Percentiles rank a stretch among this genome's conserved stretches.
phyloP scores from a whole-genome alignment of 2,888 invertebrate genomes.

The Suillia variegata region DNA sequence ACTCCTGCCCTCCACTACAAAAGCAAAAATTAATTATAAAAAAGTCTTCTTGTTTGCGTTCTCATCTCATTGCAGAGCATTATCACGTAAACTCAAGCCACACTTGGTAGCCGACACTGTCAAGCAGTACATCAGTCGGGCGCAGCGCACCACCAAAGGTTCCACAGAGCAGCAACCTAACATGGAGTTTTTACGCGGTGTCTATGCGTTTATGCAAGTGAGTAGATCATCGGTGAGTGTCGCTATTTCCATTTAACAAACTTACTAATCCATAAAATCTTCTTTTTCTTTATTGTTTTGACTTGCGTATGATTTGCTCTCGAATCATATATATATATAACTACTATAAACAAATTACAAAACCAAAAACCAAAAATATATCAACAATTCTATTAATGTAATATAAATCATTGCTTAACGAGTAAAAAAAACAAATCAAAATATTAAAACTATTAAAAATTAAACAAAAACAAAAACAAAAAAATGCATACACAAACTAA shows the following conservation, averaged over 20 bases:
- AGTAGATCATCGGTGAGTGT: slow-evolving; percentile 64
- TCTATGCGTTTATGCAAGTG: slow-evolving; percentile 64
- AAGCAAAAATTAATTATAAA: no score
- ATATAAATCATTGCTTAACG: no score
- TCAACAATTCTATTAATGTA: not conserved
- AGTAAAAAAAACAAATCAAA: slow-evolving; percentile 3
- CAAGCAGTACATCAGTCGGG: slow-evolving; percentile 61
- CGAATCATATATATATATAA: slow-evolving; percentile 18
- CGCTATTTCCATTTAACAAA: slow-evolving; percentile 58
- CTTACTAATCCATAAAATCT: slow-evolving; percentile 62
- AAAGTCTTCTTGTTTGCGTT: no score
- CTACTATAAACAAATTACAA: slow-evolving; percentile 21
- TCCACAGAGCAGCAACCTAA: slow-evolving; percentile 61
- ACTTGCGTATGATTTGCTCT: slow-evolving; percentile 45
- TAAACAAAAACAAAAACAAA: slow-evolving; percentile 12
- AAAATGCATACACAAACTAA: slow-evolving; percentile 19
- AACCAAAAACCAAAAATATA: slow-evolving; percentile 11
- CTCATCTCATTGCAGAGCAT: slow-evolving; percentile 50
- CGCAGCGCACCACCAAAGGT: slow-evolving; percentile 56
- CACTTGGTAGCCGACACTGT: slow-evolving; percentile 61
- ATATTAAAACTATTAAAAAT: not conserved
- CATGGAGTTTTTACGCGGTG: slow-evolving; percentile 64
- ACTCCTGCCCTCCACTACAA: no score
- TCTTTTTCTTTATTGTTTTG: slow-evolving; percentile 53
- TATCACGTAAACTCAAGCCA: slow-evolving; percentile 61